Evolutionary conservation across 2,113 vertebrate genomes (phyloP).

Genomic region (Calidris pygmaea): DNA sequence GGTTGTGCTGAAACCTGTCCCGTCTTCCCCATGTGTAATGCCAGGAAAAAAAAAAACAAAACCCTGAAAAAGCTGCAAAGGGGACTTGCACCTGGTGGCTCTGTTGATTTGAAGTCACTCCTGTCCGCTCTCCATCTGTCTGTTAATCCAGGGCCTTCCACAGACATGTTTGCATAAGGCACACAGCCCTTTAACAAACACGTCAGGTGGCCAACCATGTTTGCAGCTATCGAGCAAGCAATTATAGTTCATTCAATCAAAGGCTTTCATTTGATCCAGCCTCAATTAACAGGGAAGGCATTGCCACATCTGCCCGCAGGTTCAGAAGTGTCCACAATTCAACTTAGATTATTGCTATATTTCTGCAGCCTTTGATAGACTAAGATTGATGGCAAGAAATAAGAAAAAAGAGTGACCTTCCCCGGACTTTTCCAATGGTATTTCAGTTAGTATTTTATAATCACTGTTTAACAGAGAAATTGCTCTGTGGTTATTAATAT

Average conservation of each 20-base stretch:
- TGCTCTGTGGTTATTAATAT: conserved; percentile 57
- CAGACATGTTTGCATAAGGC: not conserved
- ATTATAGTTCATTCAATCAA: conserved; percentile 36
- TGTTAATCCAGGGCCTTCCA: not conserved
- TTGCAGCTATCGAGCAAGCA: conserved; percentile 18
- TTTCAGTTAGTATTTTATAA: conserved; percentile 75
- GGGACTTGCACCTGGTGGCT: not conserved
- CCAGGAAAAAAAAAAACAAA: not conserved
- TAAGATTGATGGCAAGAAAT: conserved; percentile 64
- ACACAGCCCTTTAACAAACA: not conserved
- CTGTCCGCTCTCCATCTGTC: not conserved
- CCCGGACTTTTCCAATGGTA: conserved; percentile 16
- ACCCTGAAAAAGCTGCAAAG: not conserved
- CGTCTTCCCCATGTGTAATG: too few relatives aligned
- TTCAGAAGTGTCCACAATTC: conserved; percentile 47
- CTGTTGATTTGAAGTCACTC: not conserved
- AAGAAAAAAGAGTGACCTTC: conserved; percentile 56
- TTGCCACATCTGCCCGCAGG: conserved; percentile 21
- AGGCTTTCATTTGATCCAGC: conserved; percentile 43
- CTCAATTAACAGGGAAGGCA: conserved; percentile 48
- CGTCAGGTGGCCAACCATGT: conserved; percentile 5
- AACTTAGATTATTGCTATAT: conserved; percentile 42
- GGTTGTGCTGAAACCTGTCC: not conserved
- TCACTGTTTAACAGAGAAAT: conserved; percentile 70
- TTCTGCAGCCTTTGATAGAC: conserved; percentile 56